A percentile compares a stretch with the other conserved stretches of the same genome.
Evolutionary conservation across 1,140 invertebrate genomes (phyloP).

Genomic region (Gonioctena quinquepunctata): DNA sequence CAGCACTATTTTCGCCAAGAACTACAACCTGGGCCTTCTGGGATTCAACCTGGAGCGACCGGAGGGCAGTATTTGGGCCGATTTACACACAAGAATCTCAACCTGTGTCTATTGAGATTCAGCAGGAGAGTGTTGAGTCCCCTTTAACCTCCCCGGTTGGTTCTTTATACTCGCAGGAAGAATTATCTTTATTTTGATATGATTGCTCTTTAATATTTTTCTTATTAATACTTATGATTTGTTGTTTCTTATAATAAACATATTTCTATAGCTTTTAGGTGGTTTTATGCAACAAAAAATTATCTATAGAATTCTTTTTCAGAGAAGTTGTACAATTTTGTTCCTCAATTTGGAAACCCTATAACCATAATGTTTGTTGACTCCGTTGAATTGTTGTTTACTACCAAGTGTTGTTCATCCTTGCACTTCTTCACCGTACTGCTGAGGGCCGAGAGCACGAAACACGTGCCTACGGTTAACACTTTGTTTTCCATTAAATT

Average conservation of each 20-base stretch:
- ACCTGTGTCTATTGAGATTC: not conserved
- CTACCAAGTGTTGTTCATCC: too few relatives aligned
- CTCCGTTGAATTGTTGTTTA: too few relatives aligned
- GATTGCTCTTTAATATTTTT: too few relatives aligned
- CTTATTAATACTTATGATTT: not conserved
- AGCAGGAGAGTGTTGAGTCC: not conserved
- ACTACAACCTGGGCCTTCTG: not conserved
- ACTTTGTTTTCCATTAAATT: too few relatives aligned
- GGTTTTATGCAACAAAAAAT: not conserved
- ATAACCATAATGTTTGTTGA: too few relatives aligned
- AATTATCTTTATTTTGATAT: not conserved
- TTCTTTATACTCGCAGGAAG: not conserved
- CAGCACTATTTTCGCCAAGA: too few relatives aligned
- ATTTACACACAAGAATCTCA: not conserved
- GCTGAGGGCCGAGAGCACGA: too few relatives aligned
- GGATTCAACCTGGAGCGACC: not conserved
- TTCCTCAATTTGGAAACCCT: not conserved
- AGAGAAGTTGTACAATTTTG: not conserved
- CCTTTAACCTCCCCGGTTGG: not conserved
- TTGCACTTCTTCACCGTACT: too few relatives aligned
- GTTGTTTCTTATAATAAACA: not conserved
- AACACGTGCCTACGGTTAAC: too few relatives aligned
- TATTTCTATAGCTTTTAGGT: not conserved
- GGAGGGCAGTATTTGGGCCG: not conserved
- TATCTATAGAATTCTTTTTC: not conserved